Conservation (phyloP, 2,888 invertebrate species). For the Pseudococcus viburni region DNA sequence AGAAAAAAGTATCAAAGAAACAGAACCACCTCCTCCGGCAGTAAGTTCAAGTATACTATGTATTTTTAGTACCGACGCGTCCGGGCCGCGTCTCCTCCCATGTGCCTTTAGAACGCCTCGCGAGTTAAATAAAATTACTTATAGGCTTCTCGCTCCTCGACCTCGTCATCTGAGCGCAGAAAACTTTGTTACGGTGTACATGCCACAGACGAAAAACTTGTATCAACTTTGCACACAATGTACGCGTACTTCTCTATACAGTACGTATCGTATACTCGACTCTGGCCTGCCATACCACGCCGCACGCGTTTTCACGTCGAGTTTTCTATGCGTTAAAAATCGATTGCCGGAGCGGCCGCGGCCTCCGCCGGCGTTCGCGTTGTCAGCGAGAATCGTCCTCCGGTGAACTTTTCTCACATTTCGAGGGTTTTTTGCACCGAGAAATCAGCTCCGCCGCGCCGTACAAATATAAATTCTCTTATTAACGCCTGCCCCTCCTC, state of each 20-base stretch:
- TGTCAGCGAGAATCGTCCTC: conserved; percentile 28
- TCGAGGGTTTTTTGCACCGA: conserved; percentile 19
- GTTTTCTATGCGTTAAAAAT: conserved; percentile 47
- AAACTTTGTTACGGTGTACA: conserved; percentile 2
- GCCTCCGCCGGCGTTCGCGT: not conserved
- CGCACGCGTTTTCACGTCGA: not conserved
- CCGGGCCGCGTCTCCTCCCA: not conserved
- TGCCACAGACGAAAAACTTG: not conserved
- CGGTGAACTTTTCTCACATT: conserved; percentile 35
- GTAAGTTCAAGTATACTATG: conserved; percentile 51
- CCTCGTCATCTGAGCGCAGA: not conserved
- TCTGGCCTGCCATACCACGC: not conserved
- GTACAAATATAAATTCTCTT: conserved; percentile 10
- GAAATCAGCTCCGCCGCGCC: conserved; percentile 11
- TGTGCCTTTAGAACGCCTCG: conserved; percentile 6
- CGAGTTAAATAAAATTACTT: conserved; percentile 31
- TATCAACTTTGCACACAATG: not conserved
- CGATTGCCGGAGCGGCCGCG: not conserved
- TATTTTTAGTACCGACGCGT: not conserved
- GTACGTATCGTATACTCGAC: not conserved
- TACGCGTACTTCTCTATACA: not conserved
- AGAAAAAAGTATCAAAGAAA: conserved; percentile 76
- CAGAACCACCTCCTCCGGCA: conserved; percentile 71
- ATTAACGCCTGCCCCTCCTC: not conserved
- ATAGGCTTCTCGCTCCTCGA: conserved; percentile 3